Evolutionary conservation across 2,113 vertebrate genomes (phyloP), one percentile per base, ranked within the genome.

Genomic region (Falco punctatus): DNA sequence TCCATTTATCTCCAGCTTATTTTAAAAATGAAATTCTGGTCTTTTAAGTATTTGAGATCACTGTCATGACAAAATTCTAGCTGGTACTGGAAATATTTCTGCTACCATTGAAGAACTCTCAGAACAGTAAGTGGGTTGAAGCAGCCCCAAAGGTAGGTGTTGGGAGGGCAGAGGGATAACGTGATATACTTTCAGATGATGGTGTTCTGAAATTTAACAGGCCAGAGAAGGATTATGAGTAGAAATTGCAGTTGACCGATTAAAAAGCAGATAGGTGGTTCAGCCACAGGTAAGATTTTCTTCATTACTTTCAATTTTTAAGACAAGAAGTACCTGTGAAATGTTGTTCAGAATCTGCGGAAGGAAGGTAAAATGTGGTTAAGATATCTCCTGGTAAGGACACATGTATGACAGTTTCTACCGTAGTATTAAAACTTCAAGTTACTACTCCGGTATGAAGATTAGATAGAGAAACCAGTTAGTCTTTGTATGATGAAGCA

Each of bases 51-150:
- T 81, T 73, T 74, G 73, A 71, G 28, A 11, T 22, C 62, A 9
- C 17, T 40, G 4, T 54, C 12, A 11, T 11, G 38, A 35, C 32
- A 67, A 11, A 66, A 32, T 42, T 49, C 22, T 58, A 2, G 15
- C n/a, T 10, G 15, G 6, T 15, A 26, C 73, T 89, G 74, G 38
- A 35, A 67, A 27, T 72, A 8, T 27, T 88, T 66, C 44, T 33
- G 2, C 2, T 71, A 5, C 24, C 18, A 9, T n/a, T 35, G 48
- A 26, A 30, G 72, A 75, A 1, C 21, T 65, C 57, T 59, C 11
- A 10, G 17, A 33, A 21, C 2, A 24, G 5, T 18, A 9, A 0
- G 0, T 11, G 58, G 28, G 23, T 11, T n/a, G 65, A 4, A 52
- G 55, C 64, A 66, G 21, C 17, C 48, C 42, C 27, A 22, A 6